A percentile compares a stretch with the other conserved stretches of the same genome.
These are phyloP conservation scores for Ochropacha duplaris DNA, from an alignment of 2,888 invertebrate species.

Conservation along the genomic window DNA sequence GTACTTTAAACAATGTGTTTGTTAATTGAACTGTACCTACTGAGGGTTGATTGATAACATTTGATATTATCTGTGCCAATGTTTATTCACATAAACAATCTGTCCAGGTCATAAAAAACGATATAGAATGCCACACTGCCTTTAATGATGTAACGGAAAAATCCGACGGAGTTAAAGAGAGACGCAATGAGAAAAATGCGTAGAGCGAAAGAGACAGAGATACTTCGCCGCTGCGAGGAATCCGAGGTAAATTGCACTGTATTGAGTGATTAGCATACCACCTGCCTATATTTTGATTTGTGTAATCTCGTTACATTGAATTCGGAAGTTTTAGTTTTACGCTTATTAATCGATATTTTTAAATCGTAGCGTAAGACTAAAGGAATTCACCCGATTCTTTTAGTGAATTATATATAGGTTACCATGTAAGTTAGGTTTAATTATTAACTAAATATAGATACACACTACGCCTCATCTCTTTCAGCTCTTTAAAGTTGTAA, in stretches of 20 bases:
- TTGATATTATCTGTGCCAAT: constrained; percentile 54
- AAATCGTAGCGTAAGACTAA: constrained; percentile 6
- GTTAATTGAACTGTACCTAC: constrained; percentile 20
- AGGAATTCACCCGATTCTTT: not conserved
- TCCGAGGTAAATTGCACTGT: constrained; percentile 75
- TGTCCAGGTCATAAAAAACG: constrained; percentile 72
- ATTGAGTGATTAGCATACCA: constrained; percentile 55
- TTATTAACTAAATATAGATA: constrained; percentile 3
- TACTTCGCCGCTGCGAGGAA: constrained; percentile 65
- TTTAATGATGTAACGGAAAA: constrained; percentile 66
- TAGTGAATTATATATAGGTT: constrained; percentile 3
- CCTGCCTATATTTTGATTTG: not conserved
- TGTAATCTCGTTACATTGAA: not conserved
- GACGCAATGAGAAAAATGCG: constrained; percentile 48
- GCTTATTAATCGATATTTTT: not conserved
- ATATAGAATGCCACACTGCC: constrained; percentile 76
- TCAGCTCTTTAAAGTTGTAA: constrained; percentile 51
- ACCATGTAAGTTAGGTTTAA: constrained; percentile 15
- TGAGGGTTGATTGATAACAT: constrained; percentile 23
- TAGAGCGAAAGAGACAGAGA: constrained; percentile 38
- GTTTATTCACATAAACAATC: constrained; percentile 68
- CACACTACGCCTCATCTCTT: constrained; percentile 35
- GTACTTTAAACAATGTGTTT: constrained; percentile 24
- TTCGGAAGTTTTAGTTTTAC: constrained; percentile 1
- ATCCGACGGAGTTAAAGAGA: constrained; percentile 65